These are phyloP conservation scores for Scolopax rusticola DNA, from an alignment of 2,797 vertebrate genomes.

Conservation along the genomic window DNA sequence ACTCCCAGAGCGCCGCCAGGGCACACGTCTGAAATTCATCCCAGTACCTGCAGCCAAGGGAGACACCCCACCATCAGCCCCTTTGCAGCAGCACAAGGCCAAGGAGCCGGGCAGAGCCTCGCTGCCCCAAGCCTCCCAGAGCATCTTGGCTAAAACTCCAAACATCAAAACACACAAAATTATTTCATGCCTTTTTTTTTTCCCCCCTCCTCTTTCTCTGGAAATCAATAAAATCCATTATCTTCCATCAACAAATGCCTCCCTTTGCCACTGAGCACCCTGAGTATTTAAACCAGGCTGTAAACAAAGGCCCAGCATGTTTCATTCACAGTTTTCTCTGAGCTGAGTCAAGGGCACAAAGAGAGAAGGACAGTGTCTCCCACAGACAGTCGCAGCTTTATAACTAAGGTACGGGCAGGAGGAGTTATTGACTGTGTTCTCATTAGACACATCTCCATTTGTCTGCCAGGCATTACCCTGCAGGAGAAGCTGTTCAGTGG, in stretches of 20 bases:
- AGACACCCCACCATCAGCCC: background rate
- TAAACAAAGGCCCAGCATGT: background rate
- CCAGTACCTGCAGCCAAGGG: slow-evolving; percentile 79
- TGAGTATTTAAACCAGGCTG: background rate
- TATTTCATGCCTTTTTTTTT: background rate
- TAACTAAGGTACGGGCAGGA: background rate
- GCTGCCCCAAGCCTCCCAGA: background rate
- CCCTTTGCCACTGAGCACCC: background rate
- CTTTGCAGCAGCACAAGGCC: too few species aligned
- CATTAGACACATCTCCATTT: background rate
- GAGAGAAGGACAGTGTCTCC: background rate
- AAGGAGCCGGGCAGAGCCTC: background rate
- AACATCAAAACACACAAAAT: background rate
- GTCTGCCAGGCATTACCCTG: background rate
- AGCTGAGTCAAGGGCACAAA: slow-evolving; percentile 24
- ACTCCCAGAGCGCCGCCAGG: slow-evolving; percentile 77
- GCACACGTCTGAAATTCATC: slow-evolving; percentile 84
- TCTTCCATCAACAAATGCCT: slow-evolving; percentile 27
- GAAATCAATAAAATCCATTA: slow-evolving; percentile 34
- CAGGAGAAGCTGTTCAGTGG: background rate
- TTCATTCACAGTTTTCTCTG: background rate
- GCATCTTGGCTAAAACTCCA: background rate
- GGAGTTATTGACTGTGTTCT: background rate
- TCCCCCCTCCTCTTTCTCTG: fast-evolving
- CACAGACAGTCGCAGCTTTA: background rate